phyloP scores from a whole-genome alignment of 2,888 invertebrate species.

The Synanthedon tipuliformis region DNA sequence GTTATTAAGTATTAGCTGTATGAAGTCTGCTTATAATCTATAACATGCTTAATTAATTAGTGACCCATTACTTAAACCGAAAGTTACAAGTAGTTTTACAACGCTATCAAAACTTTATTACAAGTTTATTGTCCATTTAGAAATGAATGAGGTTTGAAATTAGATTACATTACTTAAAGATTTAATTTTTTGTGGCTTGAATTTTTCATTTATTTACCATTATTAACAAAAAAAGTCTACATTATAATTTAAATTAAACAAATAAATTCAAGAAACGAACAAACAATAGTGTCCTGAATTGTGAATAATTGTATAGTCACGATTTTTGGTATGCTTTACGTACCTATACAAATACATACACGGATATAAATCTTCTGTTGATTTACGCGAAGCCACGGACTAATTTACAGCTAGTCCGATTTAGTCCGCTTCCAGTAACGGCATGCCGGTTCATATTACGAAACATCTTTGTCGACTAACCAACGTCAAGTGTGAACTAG shows the following conservation, averaged over 20 bases:
- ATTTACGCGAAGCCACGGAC: slow-evolving; percentile 41
- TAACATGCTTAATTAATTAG: not conserved
- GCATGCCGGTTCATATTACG: not conserved
- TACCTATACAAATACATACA: slow-evolving; percentile 16
- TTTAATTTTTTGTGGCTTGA: too few species aligned
- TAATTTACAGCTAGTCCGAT: slow-evolving; percentile 41
- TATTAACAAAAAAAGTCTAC: too few species aligned
- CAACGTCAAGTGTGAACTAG: not conserved
- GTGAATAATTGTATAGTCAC: slow-evolving; percentile 13
- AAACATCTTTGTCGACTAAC: not conserved
- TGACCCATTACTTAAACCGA: not conserved
- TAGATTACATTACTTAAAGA: too few species aligned
- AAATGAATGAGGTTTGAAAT: too few species aligned
- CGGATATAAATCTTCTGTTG: slow-evolving; percentile 43
- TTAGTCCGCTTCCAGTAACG: slow-evolving; percentile 12
- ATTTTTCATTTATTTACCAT: too few species aligned
- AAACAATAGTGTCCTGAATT: too few species aligned
- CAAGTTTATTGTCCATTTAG: not conserved
- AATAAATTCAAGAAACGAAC: too few species aligned
- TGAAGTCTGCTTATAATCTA: too few species aligned
- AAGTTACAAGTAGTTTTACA: not conserved
- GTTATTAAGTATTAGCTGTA: too few species aligned
- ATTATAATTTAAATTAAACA: too few species aligned
- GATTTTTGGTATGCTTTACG: slow-evolving; percentile 21
- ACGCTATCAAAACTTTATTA: not conserved